Evolutionary conservation across 2,888 invertebrate genomes (phyloP).

Genomic region (Micoletzkya japonica): DNA sequence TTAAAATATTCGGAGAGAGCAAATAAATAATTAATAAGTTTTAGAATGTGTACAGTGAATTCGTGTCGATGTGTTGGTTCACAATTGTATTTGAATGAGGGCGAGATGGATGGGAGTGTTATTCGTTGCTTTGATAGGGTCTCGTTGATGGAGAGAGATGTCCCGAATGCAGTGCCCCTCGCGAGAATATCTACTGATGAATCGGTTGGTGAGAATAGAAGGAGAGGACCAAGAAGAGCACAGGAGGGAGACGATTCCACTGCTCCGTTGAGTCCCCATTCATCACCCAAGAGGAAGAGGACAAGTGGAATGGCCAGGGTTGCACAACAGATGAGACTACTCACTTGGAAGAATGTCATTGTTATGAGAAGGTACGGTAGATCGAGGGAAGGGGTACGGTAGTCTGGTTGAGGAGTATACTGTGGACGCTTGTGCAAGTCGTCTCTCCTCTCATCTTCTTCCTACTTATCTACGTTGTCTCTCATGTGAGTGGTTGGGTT

Average conservation of each 20-base stretch:
- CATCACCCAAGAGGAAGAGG: not conserved
- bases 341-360: slow-evolving; percentile 53
- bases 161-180: too few relatives aligned
- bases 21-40: too few relatives aligned
- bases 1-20: too few relatives aligned
- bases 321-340: slow-evolving; percentile 41
- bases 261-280: slow-evolving; percentile 21
- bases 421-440: slow-evolving; percentile 55
- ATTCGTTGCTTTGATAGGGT: too few relatives aligned
- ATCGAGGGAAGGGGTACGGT: not conserved
- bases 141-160: too few relatives aligned
- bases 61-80: too few relatives aligned
- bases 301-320: not conserved
- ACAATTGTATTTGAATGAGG: too few relatives aligned
- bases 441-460: slow-evolving; percentile 45
- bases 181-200: too few relatives aligned
- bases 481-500: not conserved
- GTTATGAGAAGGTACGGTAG: slow-evolving; percentile 39
- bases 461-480: slow-evolving; percentile 34
- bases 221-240: too few relatives aligned
- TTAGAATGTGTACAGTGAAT: too few relatives aligned
- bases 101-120: too few relatives aligned
- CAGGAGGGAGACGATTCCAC: slow-evolving; percentile 21
- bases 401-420: slow-evolving; percentile 32
- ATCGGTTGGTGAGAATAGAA: too few relatives aligned